Evolutionary conservation across 1,140 invertebrate species (phyloP), one percentile per base, ranked within the genome.

Genomic region (Zelostemma sp.): DNA sequence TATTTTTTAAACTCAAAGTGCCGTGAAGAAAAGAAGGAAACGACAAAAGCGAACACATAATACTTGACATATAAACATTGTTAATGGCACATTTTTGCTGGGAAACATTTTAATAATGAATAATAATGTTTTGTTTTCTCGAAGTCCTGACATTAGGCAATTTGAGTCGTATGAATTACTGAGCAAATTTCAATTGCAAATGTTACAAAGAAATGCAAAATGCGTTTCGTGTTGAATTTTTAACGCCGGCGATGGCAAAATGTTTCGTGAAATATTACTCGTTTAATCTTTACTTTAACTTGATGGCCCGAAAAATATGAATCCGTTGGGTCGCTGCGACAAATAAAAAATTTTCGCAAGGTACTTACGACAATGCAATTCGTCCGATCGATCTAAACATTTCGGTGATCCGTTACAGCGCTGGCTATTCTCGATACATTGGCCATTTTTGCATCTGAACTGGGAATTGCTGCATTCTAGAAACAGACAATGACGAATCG

Each of bases 321-420:
- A n/a, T n/a, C n/a, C n/a, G n/a, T n/a, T n/a, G n/a, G n/a, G n/a
- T n/a, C n/a, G n/a, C n/a, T n/a, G n/a, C n/a, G n/a, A n/a, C n/a
- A n/a, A n/a, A n/a, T n/a, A n/a, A n/a, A n/a, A n/a, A n/a, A n/a
- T n/a, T n/a, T 28, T 31, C 9, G 45, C 31, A 57, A 50, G 45
- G 64, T 76, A 88, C 86, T 88, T 81, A 88, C 87, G 80, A 77
- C 90, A 91, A 50, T 86, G 85, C 59, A 82, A 79, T 75, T 91
- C 90, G 71, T 91, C 90, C 31, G 89, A 88, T 59, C 80, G 76
- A 41, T 89, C 87, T 14, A 75, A 71, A 76, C 91, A 92, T 68
- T 93, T 89, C 35, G 56, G 33, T 0, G 81, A 59, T 9, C 87
- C 85, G 79, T 94, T 86, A 83, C 93, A 94, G 18, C 87, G 86